Evolutionary conservation across 2,888 invertebrate species (phyloP).

Genomic region (Norana najaformis): DNA sequence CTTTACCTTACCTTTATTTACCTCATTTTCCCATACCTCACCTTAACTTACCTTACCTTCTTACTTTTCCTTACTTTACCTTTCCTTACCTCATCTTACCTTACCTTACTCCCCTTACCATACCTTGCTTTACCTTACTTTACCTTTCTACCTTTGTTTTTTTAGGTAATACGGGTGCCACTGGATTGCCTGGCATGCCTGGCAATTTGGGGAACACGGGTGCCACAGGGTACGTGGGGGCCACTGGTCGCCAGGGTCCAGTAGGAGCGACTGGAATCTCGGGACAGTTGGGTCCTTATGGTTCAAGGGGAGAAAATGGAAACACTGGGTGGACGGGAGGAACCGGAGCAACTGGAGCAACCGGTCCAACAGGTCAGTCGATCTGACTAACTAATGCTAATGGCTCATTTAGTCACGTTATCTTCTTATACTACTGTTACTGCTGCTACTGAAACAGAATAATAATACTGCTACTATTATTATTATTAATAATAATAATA

Average conservation of each 20-base stretch:
- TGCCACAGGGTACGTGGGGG: neutral
- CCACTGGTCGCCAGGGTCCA: neutral
- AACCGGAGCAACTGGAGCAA: neutral
- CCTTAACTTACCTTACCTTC: no score
- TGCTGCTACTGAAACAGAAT: no score
- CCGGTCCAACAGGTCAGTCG: neutral
- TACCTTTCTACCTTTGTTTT: no score
- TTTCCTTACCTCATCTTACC: neutral
- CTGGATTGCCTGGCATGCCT: neutral
- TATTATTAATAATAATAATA: no score
- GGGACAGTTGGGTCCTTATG: constrained; percentile 19
- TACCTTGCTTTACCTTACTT: no score
- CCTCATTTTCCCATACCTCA: neutral
- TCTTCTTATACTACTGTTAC: no score
- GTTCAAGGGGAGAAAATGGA: neutral
- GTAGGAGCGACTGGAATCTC: neutral
- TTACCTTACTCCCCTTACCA: neutral
- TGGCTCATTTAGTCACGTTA: no score
- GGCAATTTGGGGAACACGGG: neutral
- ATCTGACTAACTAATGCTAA: no score
- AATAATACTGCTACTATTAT: no score
- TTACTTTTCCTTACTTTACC: no score
- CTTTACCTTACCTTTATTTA: no score
- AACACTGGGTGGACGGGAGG: neutral
- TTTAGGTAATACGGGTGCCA: neutral